Percentiles rank a stretch among this genome's conserved stretches.
Conservation (phyloP, 2,113 vertebrate genomes). For the Polypterus bichir region DNA sequence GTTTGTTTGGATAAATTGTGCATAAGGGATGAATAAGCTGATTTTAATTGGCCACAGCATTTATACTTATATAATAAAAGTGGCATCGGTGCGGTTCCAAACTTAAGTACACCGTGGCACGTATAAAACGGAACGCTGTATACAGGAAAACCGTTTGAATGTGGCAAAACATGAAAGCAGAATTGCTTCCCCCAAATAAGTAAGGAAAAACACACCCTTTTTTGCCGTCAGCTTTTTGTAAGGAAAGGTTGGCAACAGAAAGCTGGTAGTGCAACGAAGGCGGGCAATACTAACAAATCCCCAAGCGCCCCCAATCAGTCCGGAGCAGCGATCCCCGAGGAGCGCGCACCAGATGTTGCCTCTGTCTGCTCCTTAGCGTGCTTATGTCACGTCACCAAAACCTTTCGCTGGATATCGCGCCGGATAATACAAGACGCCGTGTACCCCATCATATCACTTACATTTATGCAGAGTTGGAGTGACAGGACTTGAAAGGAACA, state of each 20-base stretch:
- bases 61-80: too few species aligned
- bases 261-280: slow-evolving; percentile 29
- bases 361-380: slow-evolving; percentile 27
- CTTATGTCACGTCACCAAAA: slow-evolving; percentile 36
- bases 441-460: slow-evolving; percentile 53
- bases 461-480: slow-evolving; percentile 33
- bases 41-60: too few species aligned
- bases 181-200: too few species aligned
- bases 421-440: slow-evolving; percentile 46
- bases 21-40: too few species aligned
- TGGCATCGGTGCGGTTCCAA: too few species aligned
- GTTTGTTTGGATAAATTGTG: too few species aligned
- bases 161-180: too few species aligned
- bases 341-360: slow-evolving; percentile 35
- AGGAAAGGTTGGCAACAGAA: slow-evolving; percentile 33
- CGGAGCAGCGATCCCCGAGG: slow-evolving; percentile 25
- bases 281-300: slow-evolving; percentile 20
- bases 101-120: too few species aligned
- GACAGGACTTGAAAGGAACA: slow-evolving; percentile 50
- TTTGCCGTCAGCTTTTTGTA: not conserved
- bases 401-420: slow-evolving; percentile 45
- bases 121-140: too few species aligned
- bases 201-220: not conserved
- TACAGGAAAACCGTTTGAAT: too few species aligned
- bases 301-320: slow-evolving; percentile 24